phyloP scores from a whole-genome alignment of 2,797 vertebrate species.

The Eulemur coronatus region DNA sequence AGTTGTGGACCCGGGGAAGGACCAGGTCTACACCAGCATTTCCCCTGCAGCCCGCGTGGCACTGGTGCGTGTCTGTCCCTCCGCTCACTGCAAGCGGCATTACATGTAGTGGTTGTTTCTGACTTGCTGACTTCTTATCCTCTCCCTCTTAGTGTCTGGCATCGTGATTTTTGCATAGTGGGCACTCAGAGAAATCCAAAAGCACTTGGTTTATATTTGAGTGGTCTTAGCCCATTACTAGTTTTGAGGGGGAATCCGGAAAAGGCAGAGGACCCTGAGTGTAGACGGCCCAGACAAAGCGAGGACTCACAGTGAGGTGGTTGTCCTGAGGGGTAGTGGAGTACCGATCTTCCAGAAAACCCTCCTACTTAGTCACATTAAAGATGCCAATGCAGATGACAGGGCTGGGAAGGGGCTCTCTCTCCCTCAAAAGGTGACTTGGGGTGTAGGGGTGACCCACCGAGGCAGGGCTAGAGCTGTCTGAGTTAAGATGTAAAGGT shows the following conservation, averaged over 20 bases:
- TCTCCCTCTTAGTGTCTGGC: background rate
- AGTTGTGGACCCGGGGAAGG: background rate
- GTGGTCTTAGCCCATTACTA: background rate
- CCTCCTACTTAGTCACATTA: background rate
- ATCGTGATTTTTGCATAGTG: background rate
- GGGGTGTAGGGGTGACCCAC: background rate
- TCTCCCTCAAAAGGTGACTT: background rate
- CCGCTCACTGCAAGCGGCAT: background rate
- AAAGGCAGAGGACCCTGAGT: background rate
- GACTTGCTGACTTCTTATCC: background rate
- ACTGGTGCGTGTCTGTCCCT: background rate
- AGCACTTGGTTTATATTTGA: background rate
- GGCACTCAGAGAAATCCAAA: background rate
- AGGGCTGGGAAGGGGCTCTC: background rate
- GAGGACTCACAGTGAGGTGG: background rate
- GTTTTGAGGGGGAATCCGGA: background rate
- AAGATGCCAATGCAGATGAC: background rate
- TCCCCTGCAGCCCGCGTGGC: background rate
- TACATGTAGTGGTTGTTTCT: background rate
- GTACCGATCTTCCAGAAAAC: background rate
- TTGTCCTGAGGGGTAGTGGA: background rate
- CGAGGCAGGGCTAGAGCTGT: background rate
- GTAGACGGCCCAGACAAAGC: background rate
- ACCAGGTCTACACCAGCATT: background rate
- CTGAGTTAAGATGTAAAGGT: background rate